Base-by-base conservation (phyloP, 92 coral and sea anemone species). In the Zoanthus gigantus region DNA sequence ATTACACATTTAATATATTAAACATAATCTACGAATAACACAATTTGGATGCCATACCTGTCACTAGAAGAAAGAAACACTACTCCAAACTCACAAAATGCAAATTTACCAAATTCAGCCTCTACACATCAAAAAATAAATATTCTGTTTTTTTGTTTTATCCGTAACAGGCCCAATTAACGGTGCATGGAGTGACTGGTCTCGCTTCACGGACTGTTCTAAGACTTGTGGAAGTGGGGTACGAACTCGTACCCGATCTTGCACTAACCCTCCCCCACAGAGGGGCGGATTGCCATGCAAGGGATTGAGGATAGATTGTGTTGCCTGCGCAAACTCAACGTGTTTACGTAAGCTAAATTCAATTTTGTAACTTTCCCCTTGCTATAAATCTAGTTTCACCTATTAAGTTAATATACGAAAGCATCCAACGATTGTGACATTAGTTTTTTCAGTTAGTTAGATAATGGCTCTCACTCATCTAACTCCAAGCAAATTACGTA, bases 171-270 rank as follows among this genome's bases (percentile, higher is more conserved):
- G 8, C 6, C 77, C 77, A 2, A 23, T 73, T 73, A 73, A 73
- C 44, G 77, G 77, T 73, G 30, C 11, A 37, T 73, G 82, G 82
- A 77, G 82, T 56, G 34, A 30, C 15, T 77, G 65, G 65, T 77
- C 82, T 15, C 32, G n/a, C 3, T 77, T 12, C 17, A 54, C 48
- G 8, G 23, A 0, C 2, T 77, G 82, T 53, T 52, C 82, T 1
- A 54, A 32, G 2, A 4, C 82, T 11, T 77, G 82, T 57, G 47
- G 69, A 2, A 67, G 69, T 52, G 82, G 82, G 42, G 66, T 57
- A 23, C 68, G 60, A 31, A 30, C 44, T 17, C 82, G 82, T 48
- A 77, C 69, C n/a, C 82, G 82, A 3, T 10, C 82, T 9, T 77
- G 82, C 54, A 77, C 66, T 32, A 77, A 56, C 67, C 82, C 82